Conservation (phyloP, 1,140 invertebrate species). For the Aphelenchoides besseyi region DNA sequence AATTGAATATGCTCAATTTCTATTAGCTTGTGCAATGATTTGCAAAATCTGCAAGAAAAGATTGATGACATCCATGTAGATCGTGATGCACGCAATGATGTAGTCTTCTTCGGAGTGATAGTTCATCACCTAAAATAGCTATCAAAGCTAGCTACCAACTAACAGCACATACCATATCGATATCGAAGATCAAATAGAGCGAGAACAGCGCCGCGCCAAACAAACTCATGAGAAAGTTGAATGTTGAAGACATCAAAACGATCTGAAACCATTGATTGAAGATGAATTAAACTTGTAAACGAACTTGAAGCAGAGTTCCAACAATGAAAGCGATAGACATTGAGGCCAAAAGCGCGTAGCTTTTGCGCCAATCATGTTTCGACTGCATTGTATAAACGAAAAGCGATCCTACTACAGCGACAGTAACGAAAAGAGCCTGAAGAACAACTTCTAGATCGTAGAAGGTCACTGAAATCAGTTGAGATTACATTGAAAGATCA, state of each 20-base stretch:
- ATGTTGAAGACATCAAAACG: slow-evolving; percentile 63
- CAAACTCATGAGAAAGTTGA: slow-evolving; percentile 64
- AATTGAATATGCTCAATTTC: slow-evolving; percentile 37
- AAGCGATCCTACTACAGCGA: slow-evolving; percentile 64
- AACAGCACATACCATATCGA: too few relatives aligned
- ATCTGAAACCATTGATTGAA: slow-evolving; percentile 64
- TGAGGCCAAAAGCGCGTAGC: slow-evolving; percentile 52
- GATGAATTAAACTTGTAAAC: slow-evolving; percentile 6
- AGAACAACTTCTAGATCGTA: slow-evolving; percentile 64
- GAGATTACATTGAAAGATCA: slow-evolving; percentile 25
- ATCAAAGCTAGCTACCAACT: too few relatives aligned
- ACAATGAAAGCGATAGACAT: slow-evolving; percentile 51
- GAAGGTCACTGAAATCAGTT: slow-evolving; percentile 63
- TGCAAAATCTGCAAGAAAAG: slow-evolving; percentile 66
- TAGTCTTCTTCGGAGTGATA: slow-evolving; percentile 65
- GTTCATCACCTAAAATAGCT: too few relatives aligned
- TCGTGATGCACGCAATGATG: slow-evolving; percentile 65
- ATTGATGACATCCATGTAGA: slow-evolving; percentile 67
- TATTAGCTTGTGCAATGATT: slow-evolving; percentile 54
- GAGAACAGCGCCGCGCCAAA: slow-evolving; percentile 65
- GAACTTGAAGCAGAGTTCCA: slow-evolving; percentile 61
- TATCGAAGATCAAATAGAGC: slow-evolving; percentile 66
- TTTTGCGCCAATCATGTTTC: slow-evolving; percentile 65
- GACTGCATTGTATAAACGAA: slow-evolving; percentile 66
- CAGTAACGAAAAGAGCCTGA: slow-evolving; percentile 64